A percentile compares a stretch with the other conserved stretches of the same genome.
Conservation (phyloP, 2,888 invertebrate species). For the Caenorhabditis zanzibari region DNA sequence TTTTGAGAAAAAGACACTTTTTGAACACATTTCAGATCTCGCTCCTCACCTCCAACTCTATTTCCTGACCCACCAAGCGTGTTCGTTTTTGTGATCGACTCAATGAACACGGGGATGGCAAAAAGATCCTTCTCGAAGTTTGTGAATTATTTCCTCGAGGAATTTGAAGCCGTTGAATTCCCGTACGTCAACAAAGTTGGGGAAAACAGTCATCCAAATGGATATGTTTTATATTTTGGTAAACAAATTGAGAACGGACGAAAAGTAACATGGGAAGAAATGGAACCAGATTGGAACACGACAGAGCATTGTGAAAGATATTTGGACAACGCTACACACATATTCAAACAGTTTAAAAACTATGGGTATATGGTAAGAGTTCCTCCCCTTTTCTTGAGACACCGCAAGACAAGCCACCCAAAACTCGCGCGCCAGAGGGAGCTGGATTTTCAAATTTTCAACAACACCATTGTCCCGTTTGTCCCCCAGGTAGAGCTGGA, state of each 20-base stretch:
- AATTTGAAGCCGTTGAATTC: conserved; percentile 60
- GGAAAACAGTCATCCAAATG: conserved; percentile 73
- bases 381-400: too few species aligned
- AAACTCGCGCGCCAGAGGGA: too few species aligned
- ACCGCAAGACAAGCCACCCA: too few species aligned
- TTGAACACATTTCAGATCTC: background rate
- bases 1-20: too few species aligned
- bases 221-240: conserved; percentile 63
- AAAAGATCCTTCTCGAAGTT: conserved; percentile 47
- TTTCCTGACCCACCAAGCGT: background rate
- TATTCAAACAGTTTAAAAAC: conserved; percentile 50
- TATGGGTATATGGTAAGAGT: conserved; percentile 57
- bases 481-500: too few species aligned
- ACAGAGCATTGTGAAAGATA: conserved; percentile 33
- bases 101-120: conserved; percentile 14
- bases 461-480: too few species aligned
- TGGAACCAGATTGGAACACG: conserved; percentile 24
- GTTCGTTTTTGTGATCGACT: conserved; percentile 7
- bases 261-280: background rate
- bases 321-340: conserved; percentile 41
- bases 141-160: conserved; percentile 17
- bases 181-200: conserved; percentile 73
- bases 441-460: too few species aligned
- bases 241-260: conserved; percentile 10
- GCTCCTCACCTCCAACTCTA: background rate